Conservation (phyloP, 2,113 vertebrate genomes). For the Pelusios castaneus region DNA sequence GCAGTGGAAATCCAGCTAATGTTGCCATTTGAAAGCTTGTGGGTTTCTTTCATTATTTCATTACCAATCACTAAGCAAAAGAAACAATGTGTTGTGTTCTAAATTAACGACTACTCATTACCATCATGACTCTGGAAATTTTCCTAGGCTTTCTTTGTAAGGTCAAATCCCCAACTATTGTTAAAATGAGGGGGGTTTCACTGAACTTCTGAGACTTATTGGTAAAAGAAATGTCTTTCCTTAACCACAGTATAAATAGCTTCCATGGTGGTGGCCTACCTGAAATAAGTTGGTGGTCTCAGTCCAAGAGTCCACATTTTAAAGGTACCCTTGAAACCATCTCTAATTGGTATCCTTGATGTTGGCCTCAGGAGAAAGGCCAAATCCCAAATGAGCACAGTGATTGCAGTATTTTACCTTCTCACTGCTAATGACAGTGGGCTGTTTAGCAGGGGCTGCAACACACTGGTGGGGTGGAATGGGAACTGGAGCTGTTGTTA, state of each 20-base stretch:
- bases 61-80: constrained; percentile 53
- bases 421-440: background rate
- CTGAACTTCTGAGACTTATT: constrained; percentile 32
- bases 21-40: constrained; percentile 48
- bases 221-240: constrained; percentile 49
- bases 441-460: background rate
- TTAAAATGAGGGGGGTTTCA: constrained; percentile 45
- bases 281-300: constrained; percentile 9
- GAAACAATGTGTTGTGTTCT: constrained; percentile 70
- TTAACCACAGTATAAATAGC: constrained; percentile 58
- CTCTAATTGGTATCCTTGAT: accelerated
- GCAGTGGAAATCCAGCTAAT: constrained; percentile 58
- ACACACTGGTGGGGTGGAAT: background rate
- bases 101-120: constrained; percentile 63
- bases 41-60: constrained; percentile 68
- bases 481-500: background rate
- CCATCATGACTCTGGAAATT: background rate
- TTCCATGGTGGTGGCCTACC: constrained; percentile 13
- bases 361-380: background rate
- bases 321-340: background rate
- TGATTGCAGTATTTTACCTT: accelerated
- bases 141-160: background rate
- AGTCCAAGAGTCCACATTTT: background rate
- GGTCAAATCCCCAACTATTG: constrained; percentile 49
- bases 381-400: background rate